These are phyloP conservation scores for Ormia ochracea DNA, from an alignment of 2,888 invertebrate species.

Conservation along the genomic window DNA sequence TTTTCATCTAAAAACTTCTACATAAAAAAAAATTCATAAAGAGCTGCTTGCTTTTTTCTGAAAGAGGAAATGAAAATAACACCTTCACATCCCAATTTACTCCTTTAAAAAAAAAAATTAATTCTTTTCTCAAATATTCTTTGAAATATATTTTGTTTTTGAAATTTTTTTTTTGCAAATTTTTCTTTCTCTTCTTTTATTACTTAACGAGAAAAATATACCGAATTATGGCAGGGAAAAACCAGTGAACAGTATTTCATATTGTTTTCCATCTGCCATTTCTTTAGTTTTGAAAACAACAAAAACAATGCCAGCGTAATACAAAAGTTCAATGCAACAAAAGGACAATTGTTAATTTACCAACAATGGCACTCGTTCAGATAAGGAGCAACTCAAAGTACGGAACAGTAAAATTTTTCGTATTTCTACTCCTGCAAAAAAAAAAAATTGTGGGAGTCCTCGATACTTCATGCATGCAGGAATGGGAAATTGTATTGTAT, in stretches of 20 bases:
- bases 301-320: constrained; percentile 5
- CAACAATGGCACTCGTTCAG: constrained; percentile 40
- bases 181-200: not conserved
- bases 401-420: not conserved
- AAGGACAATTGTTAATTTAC: constrained; percentile 57
- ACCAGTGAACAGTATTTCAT: constrained; percentile 22
- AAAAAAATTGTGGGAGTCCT: not conserved
- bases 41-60: constrained; percentile 18
- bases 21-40: constrained; percentile 2
- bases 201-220: not conserved
- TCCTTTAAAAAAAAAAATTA: not conserved
- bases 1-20: not conserved
- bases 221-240: constrained; percentile 4
- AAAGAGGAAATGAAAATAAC: not conserved
- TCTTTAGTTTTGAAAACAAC: constrained; percentile 34
- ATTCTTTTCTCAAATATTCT: constrained; percentile 17
- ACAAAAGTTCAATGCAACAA: constrained; percentile 28
- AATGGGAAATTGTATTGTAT: not conserved
- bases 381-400: constrained; percentile 7
- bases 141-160: constrained; percentile 14
- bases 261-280: constrained; percentile 23
- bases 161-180: not conserved
- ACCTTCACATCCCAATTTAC: not conserved
- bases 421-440: not conserved
- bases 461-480: not conserved